Conservation (phyloP, 2,113 vertebrate genomes). For the Hippolais icterina region DNA sequence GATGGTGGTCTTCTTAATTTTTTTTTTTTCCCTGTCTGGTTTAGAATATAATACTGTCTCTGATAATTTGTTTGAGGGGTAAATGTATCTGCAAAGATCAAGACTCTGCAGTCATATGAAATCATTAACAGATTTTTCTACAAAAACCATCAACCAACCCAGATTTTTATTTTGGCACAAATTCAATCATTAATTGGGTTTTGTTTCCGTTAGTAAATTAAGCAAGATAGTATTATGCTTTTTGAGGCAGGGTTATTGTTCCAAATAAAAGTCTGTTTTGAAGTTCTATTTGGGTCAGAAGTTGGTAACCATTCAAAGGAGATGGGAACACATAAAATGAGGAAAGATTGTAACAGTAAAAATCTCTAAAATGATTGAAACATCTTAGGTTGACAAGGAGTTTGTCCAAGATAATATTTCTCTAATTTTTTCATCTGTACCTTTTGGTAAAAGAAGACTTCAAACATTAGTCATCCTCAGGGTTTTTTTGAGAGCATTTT, state of each 20-base stretch:
- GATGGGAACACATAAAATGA: background rate
- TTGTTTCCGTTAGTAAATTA: conserved; percentile 48
- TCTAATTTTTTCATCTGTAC: background rate
- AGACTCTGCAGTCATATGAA: background rate
- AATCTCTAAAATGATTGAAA: background rate
- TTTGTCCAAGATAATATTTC: background rate
- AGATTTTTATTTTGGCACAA: conserved; percentile 29
- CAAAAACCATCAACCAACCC: background rate
- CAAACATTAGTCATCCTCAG: rapidly evolving
- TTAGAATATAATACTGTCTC: background rate
- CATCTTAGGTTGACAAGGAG: background rate
- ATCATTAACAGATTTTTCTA: background rate
- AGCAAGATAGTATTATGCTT: conserved; percentile 18
- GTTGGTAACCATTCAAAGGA: background rate
- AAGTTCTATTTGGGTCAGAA: conserved; percentile 17
- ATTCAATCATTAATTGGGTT: conserved; percentile 28
- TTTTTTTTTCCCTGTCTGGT: background rate
- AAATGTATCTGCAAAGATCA: background rate
- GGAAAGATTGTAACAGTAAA: background rate
- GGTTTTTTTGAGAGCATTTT: background rate
- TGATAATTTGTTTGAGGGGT: background rate
- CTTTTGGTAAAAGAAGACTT: background rate
- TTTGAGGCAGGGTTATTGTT: conserved; percentile 23
- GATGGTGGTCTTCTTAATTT: background rate
- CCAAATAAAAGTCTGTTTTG: conserved; percentile 23